A percentile compares a stretch with the other conserved stretches of the same genome.
phyloP scores from a whole-genome alignment of 2,888 invertebrate genomes.

The Netelia melanura region DNA sequence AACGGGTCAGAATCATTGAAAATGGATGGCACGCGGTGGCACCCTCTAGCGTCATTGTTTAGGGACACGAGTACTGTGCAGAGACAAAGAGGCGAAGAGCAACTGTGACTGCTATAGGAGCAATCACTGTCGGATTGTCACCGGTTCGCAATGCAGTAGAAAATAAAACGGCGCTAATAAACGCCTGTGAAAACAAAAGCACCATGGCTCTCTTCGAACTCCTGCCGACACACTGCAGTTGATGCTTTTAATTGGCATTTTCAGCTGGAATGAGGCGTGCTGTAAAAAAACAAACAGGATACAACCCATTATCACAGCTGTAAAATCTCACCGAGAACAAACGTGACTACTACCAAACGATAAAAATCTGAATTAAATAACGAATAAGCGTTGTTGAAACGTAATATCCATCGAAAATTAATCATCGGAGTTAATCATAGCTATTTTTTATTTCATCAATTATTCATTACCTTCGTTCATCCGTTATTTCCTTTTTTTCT shows the following conservation, averaged over 20 bases:
- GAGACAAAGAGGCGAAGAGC: constrained; percentile 11
- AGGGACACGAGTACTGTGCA: constrained; percentile 38
- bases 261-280: constrained; percentile 26
- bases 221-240: constrained; percentile 19
- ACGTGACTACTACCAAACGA: too few species aligned
- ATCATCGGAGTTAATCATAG: not conserved
- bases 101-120: constrained; percentile 67
- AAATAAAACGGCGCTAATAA: constrained; percentile 60
- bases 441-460: not conserved
- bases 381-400: too few species aligned
- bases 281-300: constrained; percentile 14
- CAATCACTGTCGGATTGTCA: constrained; percentile 54
- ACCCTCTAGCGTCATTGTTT: constrained; percentile 57
- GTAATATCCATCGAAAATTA: too few species aligned
- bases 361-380: too few species aligned
- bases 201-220: constrained; percentile 41
- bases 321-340: too few species aligned
- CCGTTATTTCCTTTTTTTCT: not conserved
- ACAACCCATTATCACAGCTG: not conserved
- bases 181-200: constrained; percentile 61
- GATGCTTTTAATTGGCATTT: constrained; percentile 52
- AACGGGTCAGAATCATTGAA: constrained; percentile 25
- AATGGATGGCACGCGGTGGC: constrained; percentile 33
- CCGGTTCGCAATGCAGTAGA: constrained; percentile 26
- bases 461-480: not conserved